Evolutionary conservation across 2,888 invertebrate genomes (phyloP), one percentile per base, ranked within the genome.

Genomic region (Drosophila peninsularis): DNA sequence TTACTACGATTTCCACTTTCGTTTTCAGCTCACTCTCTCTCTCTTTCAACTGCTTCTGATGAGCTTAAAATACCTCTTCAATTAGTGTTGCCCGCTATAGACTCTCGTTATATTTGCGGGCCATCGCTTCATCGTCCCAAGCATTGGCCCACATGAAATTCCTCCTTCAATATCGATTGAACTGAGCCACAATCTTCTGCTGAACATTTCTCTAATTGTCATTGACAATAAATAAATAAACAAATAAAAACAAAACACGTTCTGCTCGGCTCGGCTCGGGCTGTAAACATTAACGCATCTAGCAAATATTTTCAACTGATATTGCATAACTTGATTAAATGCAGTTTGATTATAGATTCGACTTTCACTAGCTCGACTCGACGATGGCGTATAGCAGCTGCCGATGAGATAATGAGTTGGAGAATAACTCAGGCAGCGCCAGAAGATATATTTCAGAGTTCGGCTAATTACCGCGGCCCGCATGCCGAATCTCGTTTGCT

Each of bases 401-500:
- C 34, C 32, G 50, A 47, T 74, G 61, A 56, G 42, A 41, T 37
- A 66, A 71, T 41, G 41, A 42, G 10, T 13, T 13, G 17, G n/a
- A 27, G 50, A 66, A 68, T 53, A 45, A 9, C 6, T 42, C 14
- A 66, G 17, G 14, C n/a, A 57, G 14, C 19, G 19, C 44, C 1
- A 2, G 30, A 2, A 47, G 45, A 56, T 42, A 6, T 21, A 49
- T 60, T 24, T 45, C 27, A 9, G 27, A 34, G 5, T 7, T 53
- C 36, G 11, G 17, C 37, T 42, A 19, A 72, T 53, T 57, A 39
- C 24, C 32, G 17, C 30, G 39, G n/a, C 24, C 56, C 60, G 39
- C 47, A 53, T 45, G 14, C 41, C 24, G 27, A 34, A 6, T n/a
- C 45, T 11, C 17, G 27, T 27, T 11, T n/a, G 11, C 27, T 47